These are phyloP conservation scores for Unio pictorum DNA, from an alignment of 2,888 invertebrate species.

Conservation along the genomic window DNA sequence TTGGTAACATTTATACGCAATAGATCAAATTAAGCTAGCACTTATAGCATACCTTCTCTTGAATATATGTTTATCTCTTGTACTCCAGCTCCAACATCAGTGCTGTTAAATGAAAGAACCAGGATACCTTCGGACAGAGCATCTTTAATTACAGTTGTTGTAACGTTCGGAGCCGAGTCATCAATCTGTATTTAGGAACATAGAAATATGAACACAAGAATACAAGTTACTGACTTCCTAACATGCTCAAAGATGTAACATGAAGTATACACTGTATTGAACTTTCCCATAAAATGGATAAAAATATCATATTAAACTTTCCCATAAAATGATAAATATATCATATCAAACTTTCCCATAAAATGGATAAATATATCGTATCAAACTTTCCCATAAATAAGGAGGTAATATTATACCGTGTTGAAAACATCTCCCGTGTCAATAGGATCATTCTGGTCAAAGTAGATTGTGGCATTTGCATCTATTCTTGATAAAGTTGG, in stretches of 20 bases:
- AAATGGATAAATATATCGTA: too few relatives aligned
- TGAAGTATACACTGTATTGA: too few relatives aligned
- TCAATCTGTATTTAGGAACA: constrained; percentile 6
- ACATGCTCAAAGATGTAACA: too few relatives aligned
- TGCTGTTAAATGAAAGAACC: background rate
- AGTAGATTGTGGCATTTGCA: constrained; percentile 19
- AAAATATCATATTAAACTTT: too few relatives aligned
- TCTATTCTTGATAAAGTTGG: constrained; percentile 14
- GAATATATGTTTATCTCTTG: constrained; percentile 2
- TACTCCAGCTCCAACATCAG: constrained; percentile 6
- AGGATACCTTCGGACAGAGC: constrained; percentile 4
- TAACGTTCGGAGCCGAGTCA: constrained; percentile 5
- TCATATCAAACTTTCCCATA: too few relatives aligned
- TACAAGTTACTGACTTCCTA: background rate
- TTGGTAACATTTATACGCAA: background rate
- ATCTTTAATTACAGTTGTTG: constrained; percentile 6
- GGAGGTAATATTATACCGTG: constrained; percentile 8
- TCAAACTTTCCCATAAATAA: background rate
- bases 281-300: too few relatives aligned
- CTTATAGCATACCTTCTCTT: constrained; percentile 1
- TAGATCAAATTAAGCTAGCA: background rate
- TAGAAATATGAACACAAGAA: background rate
- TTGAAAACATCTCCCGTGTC: constrained; percentile 27
- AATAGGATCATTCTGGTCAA: constrained; percentile 30
- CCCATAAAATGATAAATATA: too few relatives aligned